Evolutionary conservation across 2,888 invertebrate genomes (phyloP), one percentile per base, ranked within the genome.

Genomic region (Baccha elongata): DNA sequence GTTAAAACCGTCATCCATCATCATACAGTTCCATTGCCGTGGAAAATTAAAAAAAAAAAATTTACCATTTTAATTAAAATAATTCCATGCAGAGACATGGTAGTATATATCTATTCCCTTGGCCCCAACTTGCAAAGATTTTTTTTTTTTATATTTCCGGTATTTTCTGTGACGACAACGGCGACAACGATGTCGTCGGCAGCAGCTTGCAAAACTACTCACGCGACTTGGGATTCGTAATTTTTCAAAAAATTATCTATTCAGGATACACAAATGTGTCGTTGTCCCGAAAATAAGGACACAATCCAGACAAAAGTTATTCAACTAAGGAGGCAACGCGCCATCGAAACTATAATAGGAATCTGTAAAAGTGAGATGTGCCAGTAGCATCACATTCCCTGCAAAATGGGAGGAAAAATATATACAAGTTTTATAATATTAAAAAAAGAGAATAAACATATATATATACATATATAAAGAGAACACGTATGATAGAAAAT

Each of bases 1-100:
- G 6, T 44, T 53, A 65, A 44, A 67, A 13, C 73, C 67, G 68
- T 74, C 67, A 79, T 13, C 73, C 55, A 60, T 58, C 62, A 58
- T 35, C 19, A 23, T 53, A 19, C 13, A 26, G 40, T n/a, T n/a
- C n/a, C 11, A 60, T 42, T 23, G 35, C 44, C 35, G 68, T 64
- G 64, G 62, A 64, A 69, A 73, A 68, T 79, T 48, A 64, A 65
- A 71, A 71, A 52, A 35, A 29, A 29, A 53, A 1, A 19, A 11
- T 58, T 32, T 48, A 42, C 65, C 81, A 72, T 75, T 75, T 81
- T 81, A 81, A 81, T 81, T 81, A 81, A 81, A 81, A 81, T 81
- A 81, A 81, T 76, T 81, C 55, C 71, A 72, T 72, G 71, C 71
- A 71, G 75, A 75, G 52, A 72, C 52, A 75, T 46, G 58, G 48